A percentile compares a stretch with the other conserved stretches of the same genome.
phyloP scores from a whole-genome alignment of 2,888 invertebrate genomes.

The Lochmaea capreae region DNA sequence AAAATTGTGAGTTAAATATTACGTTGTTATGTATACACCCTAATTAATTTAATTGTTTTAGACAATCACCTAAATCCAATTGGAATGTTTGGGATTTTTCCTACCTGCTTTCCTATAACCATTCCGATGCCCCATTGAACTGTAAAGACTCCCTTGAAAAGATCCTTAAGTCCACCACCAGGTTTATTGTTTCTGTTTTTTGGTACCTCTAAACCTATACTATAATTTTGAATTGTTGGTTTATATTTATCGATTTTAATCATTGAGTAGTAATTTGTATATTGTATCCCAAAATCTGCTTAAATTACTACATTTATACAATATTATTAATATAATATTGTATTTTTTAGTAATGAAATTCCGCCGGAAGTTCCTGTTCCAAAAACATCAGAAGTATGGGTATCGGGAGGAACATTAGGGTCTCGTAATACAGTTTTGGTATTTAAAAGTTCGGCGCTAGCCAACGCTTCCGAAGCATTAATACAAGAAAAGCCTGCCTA shows the following conservation, averaged over 20 bases:
- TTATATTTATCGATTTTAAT: neutral
- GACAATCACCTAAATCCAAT: conserved; percentile 7
- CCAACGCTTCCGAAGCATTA: conserved; percentile 59
- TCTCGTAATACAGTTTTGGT: conserved; percentile 75
- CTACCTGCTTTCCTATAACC: conserved; percentile 20
- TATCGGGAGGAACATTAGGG: conserved; percentile 65
- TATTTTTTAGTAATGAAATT: conserved; percentile 20
- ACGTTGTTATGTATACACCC: conserved; percentile 9
- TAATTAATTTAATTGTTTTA: conserved; percentile 13
- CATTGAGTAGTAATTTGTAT: too few relatives aligned
- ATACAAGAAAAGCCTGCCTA: conserved; percentile 73
- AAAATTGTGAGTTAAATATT: conserved; percentile 34
- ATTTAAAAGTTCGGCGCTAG: conserved; percentile 75
- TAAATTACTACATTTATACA: too few relatives aligned
- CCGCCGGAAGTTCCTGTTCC: conserved; percentile 10
- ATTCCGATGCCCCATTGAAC: conserved; percentile 13
- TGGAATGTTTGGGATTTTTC: conserved; percentile 29
- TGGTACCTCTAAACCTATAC: conserved; percentile 8
- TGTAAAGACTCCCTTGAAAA: conserved; percentile 35
- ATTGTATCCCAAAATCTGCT: too few relatives aligned
- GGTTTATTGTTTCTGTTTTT: conserved; percentile 20
- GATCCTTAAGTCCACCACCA: conserved; percentile 21
- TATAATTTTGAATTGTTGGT: conserved; percentile 10
- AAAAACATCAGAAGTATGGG: conserved; percentile 55
- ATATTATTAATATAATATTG: neutral